Percentiles rank a stretch among this genome's conserved stretches.
phyloP scores from a whole-genome alignment of 1,140 invertebrate genomes.

The Brachionus manjavacas region DNA sequence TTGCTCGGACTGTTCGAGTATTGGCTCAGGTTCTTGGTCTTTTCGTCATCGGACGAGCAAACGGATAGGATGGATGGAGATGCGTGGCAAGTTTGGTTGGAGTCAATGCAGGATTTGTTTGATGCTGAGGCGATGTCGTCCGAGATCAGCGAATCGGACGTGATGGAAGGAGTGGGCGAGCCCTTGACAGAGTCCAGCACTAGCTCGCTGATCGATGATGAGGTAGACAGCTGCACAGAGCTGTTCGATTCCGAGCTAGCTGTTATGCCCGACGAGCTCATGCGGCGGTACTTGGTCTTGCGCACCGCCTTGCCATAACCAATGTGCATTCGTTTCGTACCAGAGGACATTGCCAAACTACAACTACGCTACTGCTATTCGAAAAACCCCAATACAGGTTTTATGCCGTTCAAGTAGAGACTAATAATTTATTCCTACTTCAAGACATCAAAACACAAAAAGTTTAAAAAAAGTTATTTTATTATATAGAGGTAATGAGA shows the following conservation, averaged over 20 bases:
- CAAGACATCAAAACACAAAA: neutral
- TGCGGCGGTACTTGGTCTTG: neutral
- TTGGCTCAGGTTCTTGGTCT: neutral
- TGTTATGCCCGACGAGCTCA: neutral
- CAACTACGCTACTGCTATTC: neutral
- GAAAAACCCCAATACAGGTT: neutral
- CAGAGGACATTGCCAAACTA: neutral
- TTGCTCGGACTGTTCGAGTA: constrained; percentile 11
- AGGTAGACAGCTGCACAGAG: neutral
- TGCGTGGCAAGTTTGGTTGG: neutral
- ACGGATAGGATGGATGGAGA: neutral
- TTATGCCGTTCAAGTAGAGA: neutral
- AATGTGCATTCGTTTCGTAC: neutral
- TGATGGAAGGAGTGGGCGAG: constrained; percentile 10
- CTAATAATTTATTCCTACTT: constrained; percentile 36
- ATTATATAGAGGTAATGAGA: neutral
- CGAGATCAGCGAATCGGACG: neutral
- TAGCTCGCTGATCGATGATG: neutral
- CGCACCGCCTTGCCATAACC: neutral
- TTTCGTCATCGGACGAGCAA: neutral
- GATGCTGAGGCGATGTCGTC: neutral
- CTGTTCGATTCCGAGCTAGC: neutral
- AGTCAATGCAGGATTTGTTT: neutral
- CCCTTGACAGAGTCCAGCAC: neutral
- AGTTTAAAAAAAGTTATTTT: neutral